Evolutionary conservation across 2,888 invertebrate genomes (phyloP).

Genomic region (Minunthozetes semirufus): DNA sequence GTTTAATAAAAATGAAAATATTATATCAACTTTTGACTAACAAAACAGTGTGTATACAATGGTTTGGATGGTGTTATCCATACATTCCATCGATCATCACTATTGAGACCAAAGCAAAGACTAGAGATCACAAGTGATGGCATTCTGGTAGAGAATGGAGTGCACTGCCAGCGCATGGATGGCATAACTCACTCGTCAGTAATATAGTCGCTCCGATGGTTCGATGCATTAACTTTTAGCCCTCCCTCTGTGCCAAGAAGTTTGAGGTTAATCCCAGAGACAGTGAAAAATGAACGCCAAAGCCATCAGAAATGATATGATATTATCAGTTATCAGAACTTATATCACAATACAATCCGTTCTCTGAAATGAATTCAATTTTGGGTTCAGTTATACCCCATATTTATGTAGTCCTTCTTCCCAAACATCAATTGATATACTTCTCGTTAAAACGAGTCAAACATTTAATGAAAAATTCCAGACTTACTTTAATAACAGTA

Average conservation of each 20-base stretch:
- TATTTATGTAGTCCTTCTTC: background rate
- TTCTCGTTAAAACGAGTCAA: too few species aligned
- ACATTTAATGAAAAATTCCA: too few species aligned
- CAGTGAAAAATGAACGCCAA: constrained; percentile 30
- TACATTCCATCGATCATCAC: constrained; percentile 24
- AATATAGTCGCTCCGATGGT: background rate
- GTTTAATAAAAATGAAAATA: background rate
- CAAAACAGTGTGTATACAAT: constrained; percentile 4
- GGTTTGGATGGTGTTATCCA: constrained; percentile 13
- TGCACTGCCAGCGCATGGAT: background rate
- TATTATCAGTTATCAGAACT: constrained; percentile 17
- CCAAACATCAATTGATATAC: background rate
- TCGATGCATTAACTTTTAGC: constrained; percentile 21
- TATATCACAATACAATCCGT: constrained; percentile 11
- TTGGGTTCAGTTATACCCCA: background rate
- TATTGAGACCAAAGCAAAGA: constrained; percentile 4
- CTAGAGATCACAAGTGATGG: constrained; percentile 21
- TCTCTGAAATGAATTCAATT: background rate
- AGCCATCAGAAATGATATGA: background rate
- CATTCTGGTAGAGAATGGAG: background rate
- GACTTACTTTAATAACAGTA: too few species aligned
- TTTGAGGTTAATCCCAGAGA: constrained; percentile 18
- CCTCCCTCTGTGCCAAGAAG: constrained; percentile 24
- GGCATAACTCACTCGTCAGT: constrained; percentile 25
- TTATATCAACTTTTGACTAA: constrained; percentile 12